Base-by-base conservation (phyloP, 2,113 vertebrate species). In the Aldabrachelys gigantea region DNA sequence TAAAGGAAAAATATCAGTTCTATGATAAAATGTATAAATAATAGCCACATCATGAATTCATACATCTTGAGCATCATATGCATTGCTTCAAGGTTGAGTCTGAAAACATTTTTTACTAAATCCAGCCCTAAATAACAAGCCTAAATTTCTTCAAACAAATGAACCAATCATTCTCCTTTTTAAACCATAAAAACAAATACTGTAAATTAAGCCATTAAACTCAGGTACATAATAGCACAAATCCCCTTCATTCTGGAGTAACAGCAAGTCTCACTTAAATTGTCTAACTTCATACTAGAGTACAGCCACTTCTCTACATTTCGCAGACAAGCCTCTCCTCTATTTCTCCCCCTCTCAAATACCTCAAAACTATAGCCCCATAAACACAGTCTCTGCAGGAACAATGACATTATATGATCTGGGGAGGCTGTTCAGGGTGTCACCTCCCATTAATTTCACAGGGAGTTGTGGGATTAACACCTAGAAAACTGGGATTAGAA, bases 351-450 rank as follows among this genome's bases (percentile, higher is more conserved):
- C 31, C 2, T 17, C n/a, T 4, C 31, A 12, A 65, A 27, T 16
- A 8, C 31, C 41, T 85, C 59, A 49, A 69, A 83, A 87, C 47
- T 16, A 31, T 50, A 62, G 49, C 19, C 69, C 38, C 53, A 62
- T 9, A 35, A 57, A 83, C 84, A 10, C 4, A 25, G 14, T 29
- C 31, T 65, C 62, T 65, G 14, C 8, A 17, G 65, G 27, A 85
- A 49, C 5, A 25, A 3, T 5, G 10, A 6, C 8, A 69, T 49
- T 1, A 57, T 0, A 0, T 29, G 87, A 47, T 1, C 0, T 76
- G 49, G 2, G 54, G 44, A 75, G 29, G 91, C 3, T 25, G 0
- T 13, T 22, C 35, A 56, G 38, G 10, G 8, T 72, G 80, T 3
- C 50, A 69, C 14, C 12, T 47, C 10, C 47, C 12, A 72, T 7